Evolutionary conservation across 2,113 vertebrate species (phyloP), one percentile per base, ranked within the genome.

Genomic region (Hippocampus barbouri): DNA sequence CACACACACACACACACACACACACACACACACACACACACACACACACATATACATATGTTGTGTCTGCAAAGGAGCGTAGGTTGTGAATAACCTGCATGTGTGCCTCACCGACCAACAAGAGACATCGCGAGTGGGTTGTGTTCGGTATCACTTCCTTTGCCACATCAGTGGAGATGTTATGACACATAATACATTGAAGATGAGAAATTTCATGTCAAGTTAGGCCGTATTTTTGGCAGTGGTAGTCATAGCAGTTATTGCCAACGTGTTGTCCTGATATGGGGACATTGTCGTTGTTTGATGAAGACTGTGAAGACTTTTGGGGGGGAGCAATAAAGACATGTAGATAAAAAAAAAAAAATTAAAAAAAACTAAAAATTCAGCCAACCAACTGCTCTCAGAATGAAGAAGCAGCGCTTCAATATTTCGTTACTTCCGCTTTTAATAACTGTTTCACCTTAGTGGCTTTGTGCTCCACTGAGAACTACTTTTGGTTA

Each of bases 61-160:
- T 27, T 69, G 14, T 53, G 70, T 68, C 51, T 78, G 74, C 14
- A 73, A 81, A 63, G 73, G 78, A 25, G 71, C 38, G 79, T 83
- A 75, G 84, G 85, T 73, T 70, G 75, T 71, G 77, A 70, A 70
- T 74, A 70, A 74, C 79, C 71, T 73, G 72, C 71, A 18, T 21
- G 3, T 77, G 68, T 56, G 75, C 49, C 70, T 74, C 70, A 66
- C 74, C 73, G 66, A 69, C 72, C 62, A 66, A 38, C 60, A 38
- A 62, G 16, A 21, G 9, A 68, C 81, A 74, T 57, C 66, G 56
- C 54, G 34, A 75, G 76, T 72, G 71, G 73, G 69, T 78, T 47
- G 38, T 67, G 70, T 75, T 78, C 53, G 5, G 40, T 78, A 70
- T 81, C 88, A 70, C 77, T 81, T 73, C 77, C 79, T 79, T 70